Evolutionary conservation across 64 coral and sea anemone species (phyloP), one percentile per base, ranked within the genome.

Genomic region (Astreopora myriophthalma): DNA sequence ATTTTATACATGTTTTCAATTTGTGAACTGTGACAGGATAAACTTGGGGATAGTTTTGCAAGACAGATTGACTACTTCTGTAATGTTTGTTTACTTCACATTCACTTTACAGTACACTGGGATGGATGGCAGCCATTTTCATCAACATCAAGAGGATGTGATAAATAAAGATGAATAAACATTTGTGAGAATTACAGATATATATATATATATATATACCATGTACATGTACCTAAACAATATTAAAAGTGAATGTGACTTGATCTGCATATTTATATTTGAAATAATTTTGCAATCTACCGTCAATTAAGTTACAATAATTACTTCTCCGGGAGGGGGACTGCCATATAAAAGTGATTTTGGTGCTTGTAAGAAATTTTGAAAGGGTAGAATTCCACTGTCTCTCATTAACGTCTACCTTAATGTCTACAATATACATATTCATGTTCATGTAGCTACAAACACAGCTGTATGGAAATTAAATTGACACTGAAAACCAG

Each of bases 51-150:
- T 55, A 78, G 22, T 28, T 26, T 64, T 64, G 3, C 11, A 25
- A 64, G 61, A 64, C 61, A 64, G 3, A 64, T 10, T 64, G 61
- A 10, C 61, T 10, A 64, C 61, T 64, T 3, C 9, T 25, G 32
- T n/a, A 58, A 61, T 11, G 2, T 24, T 38, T 61, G 12, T 22
- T 12, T 14, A 79, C 20, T 75, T 55, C 70, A 34, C 26, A 55
- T 40, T 25, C 0, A 32, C 10, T 10, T 80, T 80, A 22, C 31
- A 80, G 76, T 33, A n/a, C 85, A 87, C n/a, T 87, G 69, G 85
- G 85, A 87, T 87, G 85, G 85, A 2, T 87, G 85, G 68, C 85
- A 87, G 85, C 85, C 69, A 71, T 87, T 87, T 29, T 87, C 85
- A 3, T 57, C 40, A 57, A 71, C 48, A 29, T 29, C 25, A 2